Evolutionary conservation across 92 coral and sea anemone species (phyloP).

Genomic region (Palythoa heliodiscus): DNA sequence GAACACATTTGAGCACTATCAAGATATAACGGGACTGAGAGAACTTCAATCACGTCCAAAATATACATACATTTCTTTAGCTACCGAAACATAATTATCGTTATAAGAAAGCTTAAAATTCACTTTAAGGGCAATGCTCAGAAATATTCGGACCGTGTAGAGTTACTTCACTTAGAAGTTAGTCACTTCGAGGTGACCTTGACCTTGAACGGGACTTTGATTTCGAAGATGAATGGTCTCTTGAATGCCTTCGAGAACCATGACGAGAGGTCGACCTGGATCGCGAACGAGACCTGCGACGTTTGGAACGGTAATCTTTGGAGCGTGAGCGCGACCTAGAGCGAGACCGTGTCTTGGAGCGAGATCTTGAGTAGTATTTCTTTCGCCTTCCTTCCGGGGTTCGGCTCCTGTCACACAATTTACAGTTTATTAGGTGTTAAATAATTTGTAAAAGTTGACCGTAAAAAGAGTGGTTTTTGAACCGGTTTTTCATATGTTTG

Average conservation of each 20-base stretch:
- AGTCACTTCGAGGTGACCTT: conserved; percentile 46
- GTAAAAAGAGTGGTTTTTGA: neutral
- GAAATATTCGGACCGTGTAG: neutral
- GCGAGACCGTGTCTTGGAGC: conserved; percentile 63
- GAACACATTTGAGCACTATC: neutral
- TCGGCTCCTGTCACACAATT: conserved; percentile 57
- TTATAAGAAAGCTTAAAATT: neutral
- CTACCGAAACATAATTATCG: neutral
- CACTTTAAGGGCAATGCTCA: neutral
- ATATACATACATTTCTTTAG: neutral
- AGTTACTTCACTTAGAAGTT: neutral
- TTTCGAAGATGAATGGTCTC: conserved; percentile 51
- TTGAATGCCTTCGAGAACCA: conserved; percentile 34
- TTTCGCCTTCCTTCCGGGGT: conserved; percentile 71
- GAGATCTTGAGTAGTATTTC: conserved; percentile 31
- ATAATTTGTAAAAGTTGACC: neutral
- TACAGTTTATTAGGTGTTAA: neutral
- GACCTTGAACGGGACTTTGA: conserved; percentile 73
- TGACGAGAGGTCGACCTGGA: conserved; percentile 63
- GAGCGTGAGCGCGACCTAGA: conserved; percentile 64
- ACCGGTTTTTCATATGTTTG: neutral
- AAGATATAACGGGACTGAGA: neutral
- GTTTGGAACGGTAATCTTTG: conserved; percentile 30
- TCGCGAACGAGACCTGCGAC: conserved; percentile 48
- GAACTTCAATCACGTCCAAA: neutral